Evolutionary conservation across 2,113 vertebrate genomes (phyloP).

Genomic region (Rhadina sibilatrix): DNA sequence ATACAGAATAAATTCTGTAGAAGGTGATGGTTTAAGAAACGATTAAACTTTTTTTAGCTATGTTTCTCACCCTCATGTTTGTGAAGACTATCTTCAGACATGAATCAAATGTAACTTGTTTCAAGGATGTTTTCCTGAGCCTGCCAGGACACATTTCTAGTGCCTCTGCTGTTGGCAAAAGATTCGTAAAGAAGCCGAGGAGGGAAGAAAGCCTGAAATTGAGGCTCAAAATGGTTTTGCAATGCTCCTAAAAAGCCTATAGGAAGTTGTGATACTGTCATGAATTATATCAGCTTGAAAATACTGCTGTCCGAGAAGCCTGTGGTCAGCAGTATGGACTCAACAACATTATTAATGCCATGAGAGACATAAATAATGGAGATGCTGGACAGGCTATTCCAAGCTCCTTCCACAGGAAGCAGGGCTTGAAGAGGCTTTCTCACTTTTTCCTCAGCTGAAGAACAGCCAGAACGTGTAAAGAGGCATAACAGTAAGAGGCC

Average conservation of each 20-base stretch:
- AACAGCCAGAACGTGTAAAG: neutral
- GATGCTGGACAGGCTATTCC: neutral
- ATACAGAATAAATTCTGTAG: conserved; percentile 49
- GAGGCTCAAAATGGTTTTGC: neutral
- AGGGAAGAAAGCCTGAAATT: neutral
- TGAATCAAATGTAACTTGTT: conserved; percentile 55
- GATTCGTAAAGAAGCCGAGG: neutral
- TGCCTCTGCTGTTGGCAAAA: conserved; percentile 29
- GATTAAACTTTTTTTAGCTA: conserved; percentile 55
- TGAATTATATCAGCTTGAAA: neutral
- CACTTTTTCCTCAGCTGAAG: neutral
- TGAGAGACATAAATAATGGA: neutral
- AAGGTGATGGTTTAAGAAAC: conserved; percentile 63
- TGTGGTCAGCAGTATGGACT: neutral
- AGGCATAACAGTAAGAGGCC: neutral
- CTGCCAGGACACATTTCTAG: conserved; percentile 39
- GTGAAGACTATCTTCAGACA: conserved; percentile 56
- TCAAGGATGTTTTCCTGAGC: conserved; percentile 53
- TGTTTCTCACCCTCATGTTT: conserved; percentile 52
- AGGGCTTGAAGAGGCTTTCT: neutral
- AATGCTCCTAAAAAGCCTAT: neutral
- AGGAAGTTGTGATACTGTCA: neutral
- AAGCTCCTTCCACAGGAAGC: neutral
- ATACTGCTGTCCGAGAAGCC: neutral
- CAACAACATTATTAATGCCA: neutral